Conservation (phyloP, 2,113 vertebrate species). For the Crypturellus undulatus region DNA sequence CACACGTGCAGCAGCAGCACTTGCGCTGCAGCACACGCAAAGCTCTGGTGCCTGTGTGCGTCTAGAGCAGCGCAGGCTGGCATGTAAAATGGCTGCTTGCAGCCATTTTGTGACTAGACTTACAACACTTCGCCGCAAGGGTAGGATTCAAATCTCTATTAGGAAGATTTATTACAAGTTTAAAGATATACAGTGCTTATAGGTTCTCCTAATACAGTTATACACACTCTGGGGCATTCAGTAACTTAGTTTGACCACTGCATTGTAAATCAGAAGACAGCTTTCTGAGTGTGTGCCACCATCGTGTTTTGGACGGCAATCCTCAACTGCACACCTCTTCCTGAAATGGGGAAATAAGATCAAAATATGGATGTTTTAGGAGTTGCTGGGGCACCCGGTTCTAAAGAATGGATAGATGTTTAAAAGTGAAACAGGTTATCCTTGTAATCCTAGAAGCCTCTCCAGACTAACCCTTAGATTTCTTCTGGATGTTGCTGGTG, state of each 20-base stretch:
- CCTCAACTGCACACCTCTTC: not conserved
- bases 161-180: not conserved
- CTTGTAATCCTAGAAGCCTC: not conserved
- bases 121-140: not conserved
- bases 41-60: rapidly evolving
- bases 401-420: not conserved
- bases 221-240: not conserved
- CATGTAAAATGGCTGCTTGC: not conserved
- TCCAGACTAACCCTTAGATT: not conserved
- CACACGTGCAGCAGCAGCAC: not conserved
- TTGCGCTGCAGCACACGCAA: rapidly evolving
- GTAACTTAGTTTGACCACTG: conserved; percentile 1
- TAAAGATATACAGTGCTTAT: not conserved
- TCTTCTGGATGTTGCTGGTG: not conserved
- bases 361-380: not conserved
- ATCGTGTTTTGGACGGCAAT: not conserved
- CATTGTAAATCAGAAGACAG: not conserved
- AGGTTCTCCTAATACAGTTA: not conserved
- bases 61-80: rapidly evolving
- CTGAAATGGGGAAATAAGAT: not conserved
- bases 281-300: not conserved
- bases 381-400: not conserved
- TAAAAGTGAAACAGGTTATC: not conserved
- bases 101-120: conserved; percentile 34
- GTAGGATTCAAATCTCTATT: not conserved